phyloP scores from a whole-genome alignment of 2,113 vertebrate genomes.

The Labeo rohita region DNA sequence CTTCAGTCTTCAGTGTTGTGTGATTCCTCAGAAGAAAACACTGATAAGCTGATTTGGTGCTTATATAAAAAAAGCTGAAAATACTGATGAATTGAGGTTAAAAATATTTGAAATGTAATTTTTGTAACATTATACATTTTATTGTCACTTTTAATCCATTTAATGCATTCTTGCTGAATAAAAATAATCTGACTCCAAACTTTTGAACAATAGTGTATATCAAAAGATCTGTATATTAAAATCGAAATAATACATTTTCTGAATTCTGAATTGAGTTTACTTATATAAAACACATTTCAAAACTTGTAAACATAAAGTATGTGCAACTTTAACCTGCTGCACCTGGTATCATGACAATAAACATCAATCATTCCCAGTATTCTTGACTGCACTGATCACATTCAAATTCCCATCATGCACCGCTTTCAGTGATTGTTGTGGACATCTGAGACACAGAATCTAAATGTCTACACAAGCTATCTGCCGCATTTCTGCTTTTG shows the following conservation, averaged over 20 bases:
- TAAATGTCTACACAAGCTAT: not conserved
- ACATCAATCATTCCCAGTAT: not conserved
- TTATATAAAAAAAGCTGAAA: not conserved
- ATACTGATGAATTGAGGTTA: not conserved
- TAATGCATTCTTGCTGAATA: not conserved
- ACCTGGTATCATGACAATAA: not conserved
- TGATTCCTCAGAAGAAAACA: not conserved
- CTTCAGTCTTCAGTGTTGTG: too few relatives aligned
- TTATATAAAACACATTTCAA: not conserved
- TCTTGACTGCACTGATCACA: not conserved
- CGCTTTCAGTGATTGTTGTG: not conserved
- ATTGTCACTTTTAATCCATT: not conserved
- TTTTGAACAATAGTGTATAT: not conserved
- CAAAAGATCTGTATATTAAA: not conserved
- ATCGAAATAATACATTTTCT: not conserved
- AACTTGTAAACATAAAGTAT: not conserved
- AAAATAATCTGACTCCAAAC: not conserved
- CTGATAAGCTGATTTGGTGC: not conserved
- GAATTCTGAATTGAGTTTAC: too few relatives aligned
- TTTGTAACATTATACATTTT: not conserved
- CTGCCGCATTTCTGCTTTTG: slow-evolving; percentile 37
- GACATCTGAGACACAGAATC: slow-evolving; percentile 10
- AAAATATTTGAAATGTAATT: not conserved
- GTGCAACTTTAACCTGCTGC: not conserved
- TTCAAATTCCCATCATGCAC: not conserved